Evolutionary conservation across 1,140 invertebrate species (phyloP).

Genomic region (Orius insidiosus): DNA sequence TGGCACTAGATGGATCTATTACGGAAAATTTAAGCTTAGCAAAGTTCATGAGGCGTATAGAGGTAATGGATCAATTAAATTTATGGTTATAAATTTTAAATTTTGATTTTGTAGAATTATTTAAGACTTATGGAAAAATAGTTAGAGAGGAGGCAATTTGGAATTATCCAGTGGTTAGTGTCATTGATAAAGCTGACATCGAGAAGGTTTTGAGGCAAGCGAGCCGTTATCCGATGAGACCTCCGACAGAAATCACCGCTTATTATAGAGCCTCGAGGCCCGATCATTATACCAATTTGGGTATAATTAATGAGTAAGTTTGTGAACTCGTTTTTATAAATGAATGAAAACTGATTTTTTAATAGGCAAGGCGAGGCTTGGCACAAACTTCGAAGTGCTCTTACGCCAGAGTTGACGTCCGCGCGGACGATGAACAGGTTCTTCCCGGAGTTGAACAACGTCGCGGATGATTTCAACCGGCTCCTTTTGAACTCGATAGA

Average conservation of each 20-base stretch:
- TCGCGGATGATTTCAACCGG: conserved; percentile 61
- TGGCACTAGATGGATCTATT: conserved; percentile 68
- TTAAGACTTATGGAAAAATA: conserved; percentile 50
- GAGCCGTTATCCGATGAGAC: conserved; percentile 57
- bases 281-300: conserved; percentile 60
- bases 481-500: conserved; percentile 37
- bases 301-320: conserved; percentile 63
- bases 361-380: conserved; percentile 61
- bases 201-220: conserved; percentile 50
- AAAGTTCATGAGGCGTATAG: conserved; percentile 63
- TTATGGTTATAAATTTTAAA: conserved; percentile 19
- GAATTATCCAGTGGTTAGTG: conserved; percentile 54
- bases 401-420: conserved; percentile 61
- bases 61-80: conserved; percentile 29
- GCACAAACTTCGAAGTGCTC: conserved; percentile 49
- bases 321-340: not conserved
- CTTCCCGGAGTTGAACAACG: conserved; percentile 53
- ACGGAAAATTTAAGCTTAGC: conserved; percentile 47
- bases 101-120: conserved; percentile 36
- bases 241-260: conserved; percentile 64
- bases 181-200: conserved; percentile 58
- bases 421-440: conserved; percentile 57
- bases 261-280: conserved; percentile 53
- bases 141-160: conserved; percentile 58
- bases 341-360: not conserved